These are phyloP conservation scores for Tiliacea aurago DNA, from an alignment of 2,888 invertebrate genomes.

Conservation along the genomic window DNA sequence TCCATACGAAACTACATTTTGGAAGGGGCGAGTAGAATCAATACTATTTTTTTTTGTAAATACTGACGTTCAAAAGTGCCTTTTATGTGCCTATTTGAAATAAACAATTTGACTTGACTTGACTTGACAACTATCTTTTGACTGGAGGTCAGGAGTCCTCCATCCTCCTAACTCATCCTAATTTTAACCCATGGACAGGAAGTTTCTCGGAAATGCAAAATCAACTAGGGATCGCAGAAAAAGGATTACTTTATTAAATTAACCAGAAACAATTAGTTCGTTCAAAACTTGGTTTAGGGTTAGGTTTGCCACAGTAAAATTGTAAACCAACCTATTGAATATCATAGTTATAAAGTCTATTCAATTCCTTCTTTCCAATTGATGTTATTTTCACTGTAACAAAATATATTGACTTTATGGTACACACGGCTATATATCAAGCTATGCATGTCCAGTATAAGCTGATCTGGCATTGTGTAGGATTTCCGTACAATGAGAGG, in stretches of 20 bases:
- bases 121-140: too few species aligned
- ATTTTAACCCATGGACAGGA: background rate
- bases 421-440: too few species aligned
- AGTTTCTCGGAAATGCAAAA: background rate
- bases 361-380: background rate
- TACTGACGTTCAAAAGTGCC: too few species aligned
- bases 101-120: too few species aligned
- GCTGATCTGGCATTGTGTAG: too few species aligned
- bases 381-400: background rate
- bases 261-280: conserved; percentile 5
- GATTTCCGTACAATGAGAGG: too few species aligned
- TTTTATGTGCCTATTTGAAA: too few species aligned
- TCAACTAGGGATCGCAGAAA: background rate
- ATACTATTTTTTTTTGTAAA: too few species aligned
- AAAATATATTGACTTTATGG: background rate
- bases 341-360: background rate
- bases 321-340: background rate
- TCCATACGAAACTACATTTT: too few species aligned
- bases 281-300: conserved; percentile 5
- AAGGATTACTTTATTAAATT: background rate
- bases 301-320: background rate
- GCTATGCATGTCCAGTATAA: too few species aligned
- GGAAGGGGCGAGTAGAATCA: too few species aligned
- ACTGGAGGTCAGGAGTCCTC: too few species aligned
- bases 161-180: background rate